phyloP scores from a whole-genome alignment of 2,888 invertebrate species.

The Pilophorus perplexus region DNA sequence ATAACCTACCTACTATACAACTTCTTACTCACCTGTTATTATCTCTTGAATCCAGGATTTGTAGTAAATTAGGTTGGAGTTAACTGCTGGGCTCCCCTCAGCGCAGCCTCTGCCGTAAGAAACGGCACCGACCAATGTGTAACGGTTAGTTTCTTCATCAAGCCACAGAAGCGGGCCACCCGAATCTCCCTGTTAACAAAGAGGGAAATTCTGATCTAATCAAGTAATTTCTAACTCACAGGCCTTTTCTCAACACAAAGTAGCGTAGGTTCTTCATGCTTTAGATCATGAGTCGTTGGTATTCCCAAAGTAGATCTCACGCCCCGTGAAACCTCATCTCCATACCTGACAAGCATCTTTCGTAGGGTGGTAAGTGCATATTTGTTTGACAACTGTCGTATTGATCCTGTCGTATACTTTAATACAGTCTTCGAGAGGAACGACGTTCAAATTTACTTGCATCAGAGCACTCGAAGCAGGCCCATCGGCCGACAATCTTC shows the following conservation, averaged over 20 bases:
- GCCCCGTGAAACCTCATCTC: too few species aligned
- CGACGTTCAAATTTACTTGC: conserved; percentile 32
- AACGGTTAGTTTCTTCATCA: conserved; percentile 24
- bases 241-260: too few species aligned
- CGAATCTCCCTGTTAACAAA: conserved; percentile 22
- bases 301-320: too few species aligned
- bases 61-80: conserved; percentile 20
- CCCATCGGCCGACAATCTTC: conserved; percentile 16
- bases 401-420: conserved; percentile 5
- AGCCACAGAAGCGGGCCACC: conserved; percentile 33
- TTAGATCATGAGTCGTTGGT: too few species aligned
- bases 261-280: too few species aligned
- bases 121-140: conserved; percentile 22
- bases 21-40: conserved; percentile 16
- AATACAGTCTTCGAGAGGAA: conserved; percentile 22
- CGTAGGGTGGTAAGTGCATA: conserved; percentile 22
- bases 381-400: conserved; percentile 14
- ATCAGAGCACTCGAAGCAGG: conserved; percentile 26
- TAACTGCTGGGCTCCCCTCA: conserved; percentile 20
- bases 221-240: too few species aligned
- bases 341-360: conserved; percentile 35
- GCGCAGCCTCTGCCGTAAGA: conserved; percentile 23
- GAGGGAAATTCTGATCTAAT: too few species aligned
- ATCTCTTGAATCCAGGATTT: conserved; percentile 2
- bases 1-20: too few species aligned